Evolutionary conservation across 2,797 vertebrate species (phyloP).

Genomic region (Epinephelus awoara): DNA sequence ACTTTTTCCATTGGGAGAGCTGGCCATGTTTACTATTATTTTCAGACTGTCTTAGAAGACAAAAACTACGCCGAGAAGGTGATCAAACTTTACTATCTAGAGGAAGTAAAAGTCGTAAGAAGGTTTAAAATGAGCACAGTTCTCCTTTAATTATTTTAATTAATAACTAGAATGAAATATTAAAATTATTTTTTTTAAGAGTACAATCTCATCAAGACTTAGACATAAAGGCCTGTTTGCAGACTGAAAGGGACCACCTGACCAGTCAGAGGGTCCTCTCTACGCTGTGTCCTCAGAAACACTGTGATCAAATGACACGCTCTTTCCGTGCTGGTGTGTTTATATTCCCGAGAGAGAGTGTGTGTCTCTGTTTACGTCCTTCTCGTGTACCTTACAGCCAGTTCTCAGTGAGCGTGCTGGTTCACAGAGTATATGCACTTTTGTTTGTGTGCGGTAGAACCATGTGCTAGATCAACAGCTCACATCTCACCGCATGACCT

Average conservation of each 20-base stretch:
- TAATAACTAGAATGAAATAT: too few relatives aligned
- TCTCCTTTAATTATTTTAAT: too few relatives aligned
- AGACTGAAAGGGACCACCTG: neutral
- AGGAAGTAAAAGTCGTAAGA: too few relatives aligned
- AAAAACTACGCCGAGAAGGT: too few relatives aligned
- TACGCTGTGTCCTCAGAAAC: neutral
- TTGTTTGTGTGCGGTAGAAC: slow-evolving; percentile 28
- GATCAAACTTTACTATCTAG: too few relatives aligned
- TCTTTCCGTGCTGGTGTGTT: neutral
- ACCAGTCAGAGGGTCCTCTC: neutral
- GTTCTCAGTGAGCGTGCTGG: slow-evolving; percentile 5
- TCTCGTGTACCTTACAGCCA: slow-evolving; percentile 6
- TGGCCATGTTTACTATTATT: too few relatives aligned
- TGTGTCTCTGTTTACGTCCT: neutral
- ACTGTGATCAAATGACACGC: neutral
- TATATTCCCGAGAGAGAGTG: neutral
- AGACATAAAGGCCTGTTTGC: neutral
- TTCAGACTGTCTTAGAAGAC: too few relatives aligned
- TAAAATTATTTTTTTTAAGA: too few relatives aligned
- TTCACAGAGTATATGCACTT: slow-evolving; percentile 4
- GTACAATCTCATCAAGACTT: neutral
- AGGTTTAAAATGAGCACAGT: too few relatives aligned
- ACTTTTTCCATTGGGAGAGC: too few relatives aligned
- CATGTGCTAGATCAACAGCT: slow-evolving; percentile 33
- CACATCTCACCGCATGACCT: slow-evolving; percentile 35